phyloP scores from a whole-genome alignment of 2,888 invertebrate genomes.

The Brachyopa scutellaris region DNA sequence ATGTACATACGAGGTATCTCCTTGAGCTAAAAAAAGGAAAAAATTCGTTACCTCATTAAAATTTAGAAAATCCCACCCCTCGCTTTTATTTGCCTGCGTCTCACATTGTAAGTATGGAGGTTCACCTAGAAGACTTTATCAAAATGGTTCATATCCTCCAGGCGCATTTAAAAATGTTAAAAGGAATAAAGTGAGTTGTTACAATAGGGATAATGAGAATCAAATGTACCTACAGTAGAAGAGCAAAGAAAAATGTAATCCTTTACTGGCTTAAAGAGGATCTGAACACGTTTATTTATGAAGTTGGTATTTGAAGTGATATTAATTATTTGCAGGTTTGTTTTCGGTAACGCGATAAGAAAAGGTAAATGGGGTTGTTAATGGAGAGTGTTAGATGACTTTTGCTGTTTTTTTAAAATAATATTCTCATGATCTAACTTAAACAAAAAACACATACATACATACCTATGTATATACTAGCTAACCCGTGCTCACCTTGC shows the following conservation, averaged over 20 bases:
- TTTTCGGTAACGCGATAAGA: no score
- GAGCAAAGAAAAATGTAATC: neutral
- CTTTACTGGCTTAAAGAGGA: neutral
- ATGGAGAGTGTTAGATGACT: no score
- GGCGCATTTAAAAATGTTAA: neutral
- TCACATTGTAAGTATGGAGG: neutral
- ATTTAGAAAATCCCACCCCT: neutral
- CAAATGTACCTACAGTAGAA: neutral
- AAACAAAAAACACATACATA: no score
- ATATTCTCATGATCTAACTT: no score
- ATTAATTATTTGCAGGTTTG: no score
- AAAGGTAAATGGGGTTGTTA: no score
- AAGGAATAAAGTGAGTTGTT: neutral
- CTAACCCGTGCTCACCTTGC: no score
- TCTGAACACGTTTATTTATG: constrained; percentile 10
- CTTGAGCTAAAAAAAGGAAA: neutral
- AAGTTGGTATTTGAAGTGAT: neutral
- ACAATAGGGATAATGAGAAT: neutral
- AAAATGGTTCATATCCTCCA: neutral
- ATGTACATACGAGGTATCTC: neutral
- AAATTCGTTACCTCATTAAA: neutral
- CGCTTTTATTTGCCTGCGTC: neutral
- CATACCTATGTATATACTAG: no score
- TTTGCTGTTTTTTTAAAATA: no score
- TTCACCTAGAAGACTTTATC: neutral